A percentile compares a stretch with the other conserved stretches of the same genome.
phyloP scores from a whole-genome alignment of 2,113 vertebrate genomes.

The Sinocyclocheilus grahami region DNA sequence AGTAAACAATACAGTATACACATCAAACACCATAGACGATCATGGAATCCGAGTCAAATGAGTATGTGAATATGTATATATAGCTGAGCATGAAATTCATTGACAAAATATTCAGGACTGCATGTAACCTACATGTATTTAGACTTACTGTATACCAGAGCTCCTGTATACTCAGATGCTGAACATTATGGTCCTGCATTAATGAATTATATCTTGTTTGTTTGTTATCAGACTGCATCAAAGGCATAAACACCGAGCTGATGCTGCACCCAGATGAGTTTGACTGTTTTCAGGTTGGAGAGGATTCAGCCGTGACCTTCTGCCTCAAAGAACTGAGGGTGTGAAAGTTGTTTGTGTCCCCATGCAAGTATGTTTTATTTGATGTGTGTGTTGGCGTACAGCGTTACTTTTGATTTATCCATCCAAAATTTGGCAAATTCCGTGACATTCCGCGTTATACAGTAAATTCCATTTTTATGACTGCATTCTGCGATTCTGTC shows the following conservation, averaged over 20 bases:
- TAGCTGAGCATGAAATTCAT: too few species aligned
- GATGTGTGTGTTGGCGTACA: background rate
- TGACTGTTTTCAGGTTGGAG: constrained; percentile 65
- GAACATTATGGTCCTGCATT: background rate
- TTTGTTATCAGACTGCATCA: constrained; percentile 77
- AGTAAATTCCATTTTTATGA: too few species aligned
- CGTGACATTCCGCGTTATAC: too few species aligned
- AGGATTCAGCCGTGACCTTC: constrained; percentile 89
- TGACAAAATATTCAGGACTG: background rate
- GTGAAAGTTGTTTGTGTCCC: background rate
- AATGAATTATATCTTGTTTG: background rate
- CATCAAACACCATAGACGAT: too few species aligned
- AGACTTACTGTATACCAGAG: background rate
- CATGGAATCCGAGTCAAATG: too few species aligned
- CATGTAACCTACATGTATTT: background rate
- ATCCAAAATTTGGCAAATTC: too few species aligned
- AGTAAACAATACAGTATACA: too few species aligned
- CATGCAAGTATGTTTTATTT: background rate
- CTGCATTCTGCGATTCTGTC: too few species aligned
- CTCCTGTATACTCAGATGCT: background rate
- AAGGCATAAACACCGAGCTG: constrained; percentile 83
- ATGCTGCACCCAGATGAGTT: constrained; percentile 76
- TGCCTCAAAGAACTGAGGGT: constrained; percentile 79
- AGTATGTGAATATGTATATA: too few species aligned
- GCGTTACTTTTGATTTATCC: too few species aligned